Evolutionary conservation across 2,888 invertebrate species (phyloP), one percentile per base, ranked within the genome.

Genomic region (Anthophora plumipes): DNA sequence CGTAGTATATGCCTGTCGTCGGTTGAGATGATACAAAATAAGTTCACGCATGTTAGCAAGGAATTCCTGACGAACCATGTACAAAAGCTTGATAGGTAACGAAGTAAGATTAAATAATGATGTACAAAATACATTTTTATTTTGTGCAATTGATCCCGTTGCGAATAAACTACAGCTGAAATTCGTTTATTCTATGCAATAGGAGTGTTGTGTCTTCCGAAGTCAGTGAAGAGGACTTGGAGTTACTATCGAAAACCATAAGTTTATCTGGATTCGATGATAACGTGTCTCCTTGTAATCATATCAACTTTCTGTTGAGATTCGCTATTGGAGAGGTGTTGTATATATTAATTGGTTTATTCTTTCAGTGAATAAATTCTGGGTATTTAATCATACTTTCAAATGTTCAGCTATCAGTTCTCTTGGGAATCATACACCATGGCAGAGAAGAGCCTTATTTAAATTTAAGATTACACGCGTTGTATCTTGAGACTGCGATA

Each of bases 211-310:
- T 95, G 0, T 95, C 96, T 0, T 95, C 95, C 0, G 96, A 96
- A 83, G 95, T 95, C 75, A 96, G 96, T 63, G 96, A 96, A 86
- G 96, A 96, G 83, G 96, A 96, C 83, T 94, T 95, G 88, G 97
- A 97, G 90, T 95, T 96, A 64, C 97, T 96, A 95, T 96, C 97
- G 0, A 94, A 97, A 77, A 95, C 95, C 9, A 96, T 97, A 0
- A 97, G 97, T 92, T 94, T 97, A 52, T 97, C 97, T 1, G 97
- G 97, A 1, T 96, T 97, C 84, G 97, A 97, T 85, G 97, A 97
- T 90, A 97, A 97, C 91, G 96, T 97, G 43, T 97, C 97, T 0
- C 96, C 96, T 0, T 95, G 95, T 90, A 97, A 97, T 93, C 95
- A 95, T 66, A 96, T 97, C 73, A 95, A 95, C 67, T 94, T 96